Evolutionary conservation across 1,140 invertebrate species (phyloP).

Genomic region (Anoplolepis gracilipes): DNA sequence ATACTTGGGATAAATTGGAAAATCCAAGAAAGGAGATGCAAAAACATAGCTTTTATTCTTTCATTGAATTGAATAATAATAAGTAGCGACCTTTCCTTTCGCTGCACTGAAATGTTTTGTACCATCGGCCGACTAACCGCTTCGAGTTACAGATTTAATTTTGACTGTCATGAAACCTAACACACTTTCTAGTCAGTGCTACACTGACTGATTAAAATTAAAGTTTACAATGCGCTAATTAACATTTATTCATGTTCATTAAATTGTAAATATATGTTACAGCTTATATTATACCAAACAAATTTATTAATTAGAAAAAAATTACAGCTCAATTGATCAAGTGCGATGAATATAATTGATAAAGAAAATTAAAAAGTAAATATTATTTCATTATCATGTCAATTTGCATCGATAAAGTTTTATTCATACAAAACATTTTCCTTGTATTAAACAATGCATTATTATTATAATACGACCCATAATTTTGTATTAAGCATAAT

Average conservation of each 20-base stretch:
- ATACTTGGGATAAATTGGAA: neutral
- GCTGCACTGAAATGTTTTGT: neutral
- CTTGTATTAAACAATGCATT: no score
- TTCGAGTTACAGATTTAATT: neutral
- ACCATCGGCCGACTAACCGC: neutral
- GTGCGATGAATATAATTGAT: neutral
- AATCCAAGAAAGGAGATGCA: neutral
- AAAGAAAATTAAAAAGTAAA: neutral
- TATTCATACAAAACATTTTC: no score
- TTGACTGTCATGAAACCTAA: neutral
- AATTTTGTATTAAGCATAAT: no score
- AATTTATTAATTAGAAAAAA: neutral
- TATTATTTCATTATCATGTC: neutral
- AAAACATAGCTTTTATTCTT: neutral
- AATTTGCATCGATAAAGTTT: no score
- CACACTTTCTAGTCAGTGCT: slow-evolving; percentile 9
- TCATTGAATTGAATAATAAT: neutral
- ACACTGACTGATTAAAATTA: slow-evolving; percentile 11
- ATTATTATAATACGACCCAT: no score
- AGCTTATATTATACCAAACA: neutral
- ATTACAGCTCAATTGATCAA: neutral
- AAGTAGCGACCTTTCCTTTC: neutral
- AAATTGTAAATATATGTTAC: neutral
- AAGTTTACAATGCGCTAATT: neutral
- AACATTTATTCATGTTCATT: neutral